These are phyloP conservation scores for Bhutanitis thaidina DNA, from an alignment of 2,888 invertebrate genomes.

Conservation along the genomic window DNA sequence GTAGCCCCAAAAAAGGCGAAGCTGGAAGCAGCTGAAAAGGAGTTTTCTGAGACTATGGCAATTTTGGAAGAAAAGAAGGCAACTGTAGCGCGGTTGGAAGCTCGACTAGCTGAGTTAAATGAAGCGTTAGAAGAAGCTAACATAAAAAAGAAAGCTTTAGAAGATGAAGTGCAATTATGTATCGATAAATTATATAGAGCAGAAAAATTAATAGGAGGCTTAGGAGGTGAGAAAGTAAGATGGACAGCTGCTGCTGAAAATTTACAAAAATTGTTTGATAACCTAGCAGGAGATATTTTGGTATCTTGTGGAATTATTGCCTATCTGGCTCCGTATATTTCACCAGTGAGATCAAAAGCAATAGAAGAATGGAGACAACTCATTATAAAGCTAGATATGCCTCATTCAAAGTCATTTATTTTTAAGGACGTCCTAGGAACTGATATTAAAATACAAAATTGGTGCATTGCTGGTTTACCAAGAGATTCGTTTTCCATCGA, in stretches of 20 bases:
- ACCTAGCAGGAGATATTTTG: slow-evolving; percentile 93
- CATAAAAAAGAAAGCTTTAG: slow-evolving; percentile 83
- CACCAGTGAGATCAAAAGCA: slow-evolving; percentile 80
- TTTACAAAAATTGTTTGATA: slow-evolving; percentile 87
- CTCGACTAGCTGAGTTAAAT: slow-evolving; percentile 85
- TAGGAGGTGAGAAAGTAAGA: slow-evolving; percentile 92
- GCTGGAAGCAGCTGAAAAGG: slow-evolving; percentile 88
- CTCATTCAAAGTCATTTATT: slow-evolving; percentile 86
- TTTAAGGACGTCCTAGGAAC: slow-evolving; percentile 88
- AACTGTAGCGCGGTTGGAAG: slow-evolving; percentile 87
- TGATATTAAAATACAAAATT: slow-evolving; percentile 92
- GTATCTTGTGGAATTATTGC: slow-evolving; percentile 94
- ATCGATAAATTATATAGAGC: slow-evolving; percentile 91
- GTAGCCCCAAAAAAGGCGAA: slow-evolving; percentile 93
- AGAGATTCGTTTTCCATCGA: slow-evolving; percentile 90
- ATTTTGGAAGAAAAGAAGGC: slow-evolving; percentile 91
- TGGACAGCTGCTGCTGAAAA: slow-evolving; percentile 90
- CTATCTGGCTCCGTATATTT: slow-evolving; percentile 92
- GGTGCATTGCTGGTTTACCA: slow-evolving; percentile 91
- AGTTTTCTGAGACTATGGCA: slow-evolving; percentile 90
- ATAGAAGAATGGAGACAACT: slow-evolving; percentile 87
- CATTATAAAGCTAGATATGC: slow-evolving; percentile 84
- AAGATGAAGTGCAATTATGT: slow-evolving; percentile 88
- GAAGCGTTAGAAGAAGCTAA: slow-evolving; percentile 83
- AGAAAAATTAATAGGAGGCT: slow-evolving; percentile 91